Evolutionary conservation across 2,888 invertebrate genomes (phyloP), one percentile per base, ranked within the genome.

Genomic region (Dasysyrphus albostriatus): DNA sequence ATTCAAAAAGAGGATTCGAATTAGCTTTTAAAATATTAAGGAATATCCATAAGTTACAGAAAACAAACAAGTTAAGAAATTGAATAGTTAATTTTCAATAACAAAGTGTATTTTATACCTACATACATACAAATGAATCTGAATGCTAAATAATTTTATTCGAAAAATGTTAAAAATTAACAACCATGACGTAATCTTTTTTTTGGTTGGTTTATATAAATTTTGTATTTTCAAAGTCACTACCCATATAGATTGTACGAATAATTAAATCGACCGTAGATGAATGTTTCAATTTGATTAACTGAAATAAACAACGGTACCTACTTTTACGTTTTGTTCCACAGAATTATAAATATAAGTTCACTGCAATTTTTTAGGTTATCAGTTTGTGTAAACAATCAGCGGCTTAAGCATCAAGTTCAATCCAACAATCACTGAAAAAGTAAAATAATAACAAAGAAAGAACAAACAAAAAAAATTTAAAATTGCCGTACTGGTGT

Each of bases 311-410:
- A 47, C 24, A 51, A 51, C 6, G 8, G n/a, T 16, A 10, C 5
- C 1, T 51, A 24, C 4, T 49, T 9, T 10, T 4, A 24, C 12
- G 24, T 24, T 1, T 24, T 1, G 3, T 12, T 51, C 4, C n/a
- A 9, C 10, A 9, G 9, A 6, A 34, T 56, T 56, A n/a, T 9
- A 58, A 32, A 58, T 16, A n/a, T 58, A 0, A 9, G 6, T 56
- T 56, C 8, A 8, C n/a, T 56, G 5, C 14, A 29, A 7, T n/a
- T 51, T 51, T 9, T 51, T 10, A 5, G 24, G 24, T 51, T 51
- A 56, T 56, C n/a, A 59, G 16, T 59, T 37, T 37, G 6, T 9
- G 9, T 61, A 42, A 61, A 61, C 39, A 61, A 61, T 14, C 14
- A n/a, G n/a, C 39, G 12, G 6, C 4, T 19, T 12, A 16, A 29